These are phyloP conservation scores for Yasuhikotakia modesta DNA, from an alignment of 2,797 vertebrate species.

Conservation along the genomic window DNA sequence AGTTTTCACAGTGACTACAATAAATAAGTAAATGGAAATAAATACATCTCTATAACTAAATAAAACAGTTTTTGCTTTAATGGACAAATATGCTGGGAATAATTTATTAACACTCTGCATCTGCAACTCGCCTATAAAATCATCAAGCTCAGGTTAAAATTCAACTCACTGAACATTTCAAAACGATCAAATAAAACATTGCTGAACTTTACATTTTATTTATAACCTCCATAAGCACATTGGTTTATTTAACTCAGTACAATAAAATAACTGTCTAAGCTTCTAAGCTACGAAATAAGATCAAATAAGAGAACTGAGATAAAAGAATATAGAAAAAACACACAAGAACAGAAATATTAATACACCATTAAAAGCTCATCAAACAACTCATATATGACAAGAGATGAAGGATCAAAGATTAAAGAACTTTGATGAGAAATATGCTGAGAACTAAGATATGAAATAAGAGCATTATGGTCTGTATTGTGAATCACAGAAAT, in stretches of 20 bases:
- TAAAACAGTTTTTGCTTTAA: not conserved
- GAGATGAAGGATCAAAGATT: too few relatives aligned
- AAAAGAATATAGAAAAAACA: not conserved
- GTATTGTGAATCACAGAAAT: too few relatives aligned
- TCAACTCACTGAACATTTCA: not conserved
- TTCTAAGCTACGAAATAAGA: too few relatives aligned
- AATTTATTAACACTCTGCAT: not conserved
- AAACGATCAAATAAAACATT: conserved; percentile 1
- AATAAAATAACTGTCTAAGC: not conserved
- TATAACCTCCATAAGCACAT: not conserved
- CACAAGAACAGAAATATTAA: not conserved
- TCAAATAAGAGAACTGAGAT: not conserved
- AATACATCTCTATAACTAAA: not conserved
- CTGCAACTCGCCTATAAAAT: not conserved
- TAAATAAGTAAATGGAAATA: not conserved
- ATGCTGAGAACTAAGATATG: too few relatives aligned
- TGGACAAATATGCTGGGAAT: not conserved
- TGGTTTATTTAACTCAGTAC: not conserved
- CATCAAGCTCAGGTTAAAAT: conserved; percentile 11
- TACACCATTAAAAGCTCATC: not conserved
- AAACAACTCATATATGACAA: too few relatives aligned
- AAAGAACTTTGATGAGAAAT: too few relatives aligned
- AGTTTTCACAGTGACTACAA: not conserved
- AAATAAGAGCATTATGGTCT: too few relatives aligned
- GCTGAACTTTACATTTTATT: conserved; percentile 3